Evolutionary conservation across 2,888 invertebrate species (phyloP), one percentile per base, ranked within the genome.

Genomic region (Teleogryllus oceanicus): DNA sequence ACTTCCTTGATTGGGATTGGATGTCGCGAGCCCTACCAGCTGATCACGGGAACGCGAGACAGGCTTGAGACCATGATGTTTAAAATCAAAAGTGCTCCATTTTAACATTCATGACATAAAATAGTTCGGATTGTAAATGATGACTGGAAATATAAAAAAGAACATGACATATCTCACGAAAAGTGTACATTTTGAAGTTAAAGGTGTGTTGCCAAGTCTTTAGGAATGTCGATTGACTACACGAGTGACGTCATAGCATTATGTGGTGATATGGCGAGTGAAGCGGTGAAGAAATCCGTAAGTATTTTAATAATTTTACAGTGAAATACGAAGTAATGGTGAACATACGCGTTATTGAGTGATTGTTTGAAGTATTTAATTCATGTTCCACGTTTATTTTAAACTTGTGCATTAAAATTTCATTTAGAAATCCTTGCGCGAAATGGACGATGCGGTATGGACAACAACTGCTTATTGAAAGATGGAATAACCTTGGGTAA

Each of bases 251-350:
- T 82, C 82, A 82, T 80, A 80, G 78, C 78, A 80, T 80, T 80
- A 82, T 82, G 82, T 80, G 78, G 78, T 78, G 82, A 80, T 81
- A 82, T 82, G 82, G 82, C 82, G 81, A 81, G 80, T 79, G 80
- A 81, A 80, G 79, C 82, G 82, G 80, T 81, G 62, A 80, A 80
- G 77, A 80, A 81, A 77, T 77, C 80, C 75, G 82, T 82, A 79
- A 82, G 82, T 81, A 82, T 78, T 81, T 81, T 79, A 49, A 76
- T 21, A 76, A 51, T 76, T 81, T 81, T 78, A 79, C 24, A 49
- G 75, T 78, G 78, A 77, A 78, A 81, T 82, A 81, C 80, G 81
- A 82, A 80, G 77, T 82, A 82, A 80, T 82, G 82, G 80, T 78
- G 74, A 37, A 80, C 76, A 62, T 82, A 76, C 76, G 80, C 75